These are phyloP conservation scores for Thysanoteuthis rhombus DNA, from an alignment of 2,888 invertebrate genomes.

Conservation along the genomic window DNA sequence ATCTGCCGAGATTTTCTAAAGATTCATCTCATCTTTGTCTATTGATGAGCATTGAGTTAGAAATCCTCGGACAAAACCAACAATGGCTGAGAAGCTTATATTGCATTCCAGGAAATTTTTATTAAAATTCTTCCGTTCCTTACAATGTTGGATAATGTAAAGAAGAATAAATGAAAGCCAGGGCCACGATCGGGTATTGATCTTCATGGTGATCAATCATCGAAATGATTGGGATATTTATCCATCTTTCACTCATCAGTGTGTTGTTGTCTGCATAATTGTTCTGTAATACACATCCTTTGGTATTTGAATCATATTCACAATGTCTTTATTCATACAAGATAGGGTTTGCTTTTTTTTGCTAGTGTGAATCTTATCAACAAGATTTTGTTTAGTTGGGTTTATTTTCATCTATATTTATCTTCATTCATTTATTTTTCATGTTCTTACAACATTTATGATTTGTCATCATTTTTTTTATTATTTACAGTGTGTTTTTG, in stretches of 20 bases:
- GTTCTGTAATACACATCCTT: background rate
- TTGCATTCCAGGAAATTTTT: background rate
- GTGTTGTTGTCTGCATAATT: background rate
- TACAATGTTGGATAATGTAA: background rate
- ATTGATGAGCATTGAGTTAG: background rate
- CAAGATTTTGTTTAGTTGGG: background rate
- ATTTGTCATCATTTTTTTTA: background rate
- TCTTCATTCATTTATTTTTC: background rate
- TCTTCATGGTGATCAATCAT: background rate
- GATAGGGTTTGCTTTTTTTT: background rate
- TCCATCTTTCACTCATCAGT: background rate
- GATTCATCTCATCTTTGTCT: background rate
- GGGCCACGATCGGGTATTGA: background rate
- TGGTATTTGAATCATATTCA: background rate
- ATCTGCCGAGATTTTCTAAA: background rate
- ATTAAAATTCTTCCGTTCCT: background rate
- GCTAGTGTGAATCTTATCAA: background rate
- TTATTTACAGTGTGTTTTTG: background rate
- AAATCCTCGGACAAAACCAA: background rate
- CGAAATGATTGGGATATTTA: background rate
- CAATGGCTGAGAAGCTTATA: background rate
- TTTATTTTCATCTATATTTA: background rate
- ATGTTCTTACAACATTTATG: background rate
- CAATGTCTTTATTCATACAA: background rate
- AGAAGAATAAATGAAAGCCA: background rate